A percentile compares a stretch with the other conserved stretches of the same genome.
Evolutionary conservation across 2,888 invertebrate species (phyloP).

Genomic region (Clepsis dumicolana): DNA sequence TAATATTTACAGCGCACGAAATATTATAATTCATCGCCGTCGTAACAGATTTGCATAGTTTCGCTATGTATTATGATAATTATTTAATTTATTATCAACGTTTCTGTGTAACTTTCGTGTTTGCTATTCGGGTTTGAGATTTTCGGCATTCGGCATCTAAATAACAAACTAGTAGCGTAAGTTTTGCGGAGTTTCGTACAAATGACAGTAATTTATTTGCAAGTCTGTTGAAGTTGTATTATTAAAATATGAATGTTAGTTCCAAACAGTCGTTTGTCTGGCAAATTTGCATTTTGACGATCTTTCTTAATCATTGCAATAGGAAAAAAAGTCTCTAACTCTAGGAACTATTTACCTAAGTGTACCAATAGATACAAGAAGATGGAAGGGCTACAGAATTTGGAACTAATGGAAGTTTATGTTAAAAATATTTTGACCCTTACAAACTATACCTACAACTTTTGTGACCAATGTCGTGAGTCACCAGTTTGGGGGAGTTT

Average conservation of each 20-base stretch:
- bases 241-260: neutral
- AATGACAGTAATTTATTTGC: slow-evolving; percentile 3
- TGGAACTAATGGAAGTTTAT: too few relatives aligned
- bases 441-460: too few relatives aligned
- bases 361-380: too few relatives aligned
- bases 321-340: too few relatives aligned
- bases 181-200: neutral
- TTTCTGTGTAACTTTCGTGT: neutral
- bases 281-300: neutral
- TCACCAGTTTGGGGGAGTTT: too few relatives aligned
- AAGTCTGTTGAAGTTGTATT: neutral
- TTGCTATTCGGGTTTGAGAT: neutral
- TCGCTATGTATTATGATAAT: slow-evolving; percentile 25
- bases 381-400: too few relatives aligned
- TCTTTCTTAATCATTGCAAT: neutral
- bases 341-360: too few relatives aligned
- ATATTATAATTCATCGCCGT: neutral
- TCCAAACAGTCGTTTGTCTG: neutral
- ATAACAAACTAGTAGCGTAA: neutral
- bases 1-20: neutral
- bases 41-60: slow-evolving; percentile 11
- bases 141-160: neutral
- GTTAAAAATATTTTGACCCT: too few relatives aligned
- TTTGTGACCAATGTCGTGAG: too few relatives aligned
- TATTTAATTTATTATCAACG: slow-evolving; percentile 22